These are phyloP conservation scores for Nyctereutes procyonoides DNA, from an alignment of 2,113 vertebrate genomes.

Conservation along the genomic window DNA sequence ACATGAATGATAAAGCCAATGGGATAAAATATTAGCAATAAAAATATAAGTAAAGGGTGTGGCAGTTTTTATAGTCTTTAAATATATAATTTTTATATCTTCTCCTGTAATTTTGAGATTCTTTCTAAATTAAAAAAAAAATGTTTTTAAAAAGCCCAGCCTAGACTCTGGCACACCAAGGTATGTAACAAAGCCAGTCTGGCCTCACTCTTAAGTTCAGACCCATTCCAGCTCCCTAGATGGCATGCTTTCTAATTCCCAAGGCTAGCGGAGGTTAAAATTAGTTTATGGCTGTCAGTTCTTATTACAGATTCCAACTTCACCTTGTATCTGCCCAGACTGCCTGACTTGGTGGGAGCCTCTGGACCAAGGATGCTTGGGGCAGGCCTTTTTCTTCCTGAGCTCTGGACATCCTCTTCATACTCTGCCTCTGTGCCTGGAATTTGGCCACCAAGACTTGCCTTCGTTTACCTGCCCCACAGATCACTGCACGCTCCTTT, in stretches of 20 bases:
- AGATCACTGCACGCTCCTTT: not conserved
- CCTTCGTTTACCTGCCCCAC: too few relatives aligned
- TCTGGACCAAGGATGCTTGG: not conserved
- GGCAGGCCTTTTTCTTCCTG: not conserved
- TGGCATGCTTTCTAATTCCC: not conserved
- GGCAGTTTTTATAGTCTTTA: not conserved
- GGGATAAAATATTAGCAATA: not conserved
- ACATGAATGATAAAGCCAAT: not conserved
- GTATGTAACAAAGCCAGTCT: not conserved
- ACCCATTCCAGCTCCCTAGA: not conserved
- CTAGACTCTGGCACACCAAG: not conserved
- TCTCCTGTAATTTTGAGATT: not conserved
- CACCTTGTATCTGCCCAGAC: not conserved
- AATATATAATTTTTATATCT: not conserved
- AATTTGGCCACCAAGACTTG: not conserved
- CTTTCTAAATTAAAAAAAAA: not conserved
- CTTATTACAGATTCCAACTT: constrained; percentile 11
- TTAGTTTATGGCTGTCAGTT: constrained; percentile 6
- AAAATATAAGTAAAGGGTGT: not conserved
- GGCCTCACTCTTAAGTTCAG: not conserved
- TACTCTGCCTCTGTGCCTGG: not conserved
- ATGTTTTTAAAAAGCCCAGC: not conserved
- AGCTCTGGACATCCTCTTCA: not conserved
- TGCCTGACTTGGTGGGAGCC: not conserved
- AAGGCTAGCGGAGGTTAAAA: constrained; percentile 36